Evolutionary conservation across 2,113 vertebrate species (phyloP), one percentile per base, ranked within the genome.

Genomic region (Neoarius graeffei): DNA sequence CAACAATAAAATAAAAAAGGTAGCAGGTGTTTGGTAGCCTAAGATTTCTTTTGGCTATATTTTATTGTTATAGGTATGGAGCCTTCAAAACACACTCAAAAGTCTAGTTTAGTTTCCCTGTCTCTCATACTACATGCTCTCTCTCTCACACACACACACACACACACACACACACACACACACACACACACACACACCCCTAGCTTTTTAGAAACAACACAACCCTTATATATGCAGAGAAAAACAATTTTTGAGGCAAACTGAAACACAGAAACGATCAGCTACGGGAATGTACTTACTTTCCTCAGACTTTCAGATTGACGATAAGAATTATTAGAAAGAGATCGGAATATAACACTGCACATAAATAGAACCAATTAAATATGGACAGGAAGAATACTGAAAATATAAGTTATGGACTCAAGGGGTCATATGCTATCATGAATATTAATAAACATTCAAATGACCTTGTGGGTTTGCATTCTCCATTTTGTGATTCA

Each of bases 321-420:
- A 92, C 92, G 80, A 94, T 30, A 87, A 52, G 87, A 87, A 66
- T 56, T 89, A 59, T 64, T 60, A 19, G 66, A 67, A 85, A 56
- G 35, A 67, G 17, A 92, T 86, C 81, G 87, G 79, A 92, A 93
- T 87, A 94, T 94, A 94, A 96, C 95, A 96, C 95, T 94, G 94
- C 91, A 95, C 94, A 95, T 96, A 96, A 96, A 96, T 95, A 96
- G 93, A 93, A 91, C 91, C 92, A 94, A 95, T 96, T 96, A 96
- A 96, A 96, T 96, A 96, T 92, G 90, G 90, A 90, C 91, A 92
- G 90, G 89, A 81, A 92, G 93, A 95, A 96, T 94, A 96, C 94
- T 96, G 94, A 95, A 95, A 94, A 95, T 94, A 95, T 85, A 95
- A 96, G 95, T 95, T 94, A 95, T 57, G 66, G 14, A 88, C 60